Evolutionary conservation across 2,888 invertebrate species (phyloP), one percentile per base, ranked within the genome.

Genomic region (Diarsia brunnea): DNA sequence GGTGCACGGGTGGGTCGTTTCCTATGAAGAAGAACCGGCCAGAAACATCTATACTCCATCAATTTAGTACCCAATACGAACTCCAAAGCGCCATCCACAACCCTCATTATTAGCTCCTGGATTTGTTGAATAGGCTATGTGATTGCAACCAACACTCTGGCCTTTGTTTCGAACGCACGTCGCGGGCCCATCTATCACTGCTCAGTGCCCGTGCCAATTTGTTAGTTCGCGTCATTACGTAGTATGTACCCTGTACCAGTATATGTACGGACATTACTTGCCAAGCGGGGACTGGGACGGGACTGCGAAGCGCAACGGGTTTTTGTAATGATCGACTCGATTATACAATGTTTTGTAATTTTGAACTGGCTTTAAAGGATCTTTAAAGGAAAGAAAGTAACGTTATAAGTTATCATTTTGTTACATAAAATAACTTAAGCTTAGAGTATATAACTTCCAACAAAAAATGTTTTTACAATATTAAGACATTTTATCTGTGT

Each of bases 141-240:
- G 94, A 95, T 95, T 95, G 94, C 94, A 93, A 92, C 93, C 92
- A 94, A 93, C 95, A 94, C 94, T 95, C 93, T 92, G 92, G 91
- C 92, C 94, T 95, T 95, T 95, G 95, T 95, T 95, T 94, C 90
- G 91, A 91, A 88, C 91, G 90, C 93, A 93, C 93, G 93, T 93
- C 92, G 91, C 89, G 85, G 82, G 84, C 88, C 90, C 94, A 95
- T 96, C 95, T 92, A 95, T 95, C 95, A 95, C 92, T 90, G 93
- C 91, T 93, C 91, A 89, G 85, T 80, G 90, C 89, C 87, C 89
- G 90, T 89, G 93, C 93, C 93, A 94, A 95, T 95, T 95, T 94
- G 94, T 95, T 93, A 93, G 91, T 91, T 88, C 88, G 90, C 90
- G 91, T 92, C 92, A 94, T 93, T 93, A 89, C 89, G 86, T 87